Conservation (phyloP, 2,797 vertebrate species). For the Catamblyrhynchus diadema region DNA sequence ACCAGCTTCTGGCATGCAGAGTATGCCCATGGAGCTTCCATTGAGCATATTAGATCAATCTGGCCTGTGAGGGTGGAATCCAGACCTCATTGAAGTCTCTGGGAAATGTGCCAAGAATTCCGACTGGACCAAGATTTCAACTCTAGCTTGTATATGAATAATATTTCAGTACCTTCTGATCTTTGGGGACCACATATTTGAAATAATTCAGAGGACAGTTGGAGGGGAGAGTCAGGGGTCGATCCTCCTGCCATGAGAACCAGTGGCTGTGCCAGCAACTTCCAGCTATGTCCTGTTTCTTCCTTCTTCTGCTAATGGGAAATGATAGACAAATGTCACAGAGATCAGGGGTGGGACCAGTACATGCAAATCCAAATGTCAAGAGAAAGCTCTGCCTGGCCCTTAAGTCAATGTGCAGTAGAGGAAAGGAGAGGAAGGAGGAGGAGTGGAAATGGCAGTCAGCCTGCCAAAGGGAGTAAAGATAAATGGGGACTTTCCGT, state of each 20-base stretch:
- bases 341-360: neutral
- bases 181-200: constrained; percentile 50
- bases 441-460: neutral
- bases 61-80: neutral
- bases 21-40: neutral
- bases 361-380: neutral
- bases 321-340: neutral
- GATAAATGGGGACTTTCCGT: neutral
- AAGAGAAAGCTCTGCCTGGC: neutral
- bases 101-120: constrained; percentile 44
- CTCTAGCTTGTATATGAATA: neutral
- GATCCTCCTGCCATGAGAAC: constrained; percentile 34
- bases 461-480: neutral
- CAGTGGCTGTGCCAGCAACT: constrained; percentile 15
- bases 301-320: neutral
- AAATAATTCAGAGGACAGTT: constrained; percentile 23
- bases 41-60: neutral
- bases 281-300: neutral
- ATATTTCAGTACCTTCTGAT: constrained; percentile 36
- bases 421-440: neutral
- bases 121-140: neutral
- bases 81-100: neutral
- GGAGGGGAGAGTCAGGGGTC: constrained; percentile 39
- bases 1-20: neutral
- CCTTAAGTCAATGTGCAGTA: neutral